Conservation (phyloP, 2,113 vertebrate genomes). For the crab-eating macaque (Macaca fascicularis) region DNA sequence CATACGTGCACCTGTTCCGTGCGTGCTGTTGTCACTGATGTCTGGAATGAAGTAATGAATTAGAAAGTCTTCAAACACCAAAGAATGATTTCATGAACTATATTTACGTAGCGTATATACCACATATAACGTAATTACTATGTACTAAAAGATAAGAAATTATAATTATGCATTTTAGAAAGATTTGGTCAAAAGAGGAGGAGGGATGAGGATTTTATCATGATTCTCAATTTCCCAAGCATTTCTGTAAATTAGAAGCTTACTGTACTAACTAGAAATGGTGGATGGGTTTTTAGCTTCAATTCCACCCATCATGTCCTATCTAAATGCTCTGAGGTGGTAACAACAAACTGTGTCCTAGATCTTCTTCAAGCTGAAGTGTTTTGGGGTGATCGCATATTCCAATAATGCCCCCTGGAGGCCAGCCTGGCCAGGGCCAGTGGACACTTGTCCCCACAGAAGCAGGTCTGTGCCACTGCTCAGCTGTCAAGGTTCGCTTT, state of each 20-base stretch:
- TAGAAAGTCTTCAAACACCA: neutral
- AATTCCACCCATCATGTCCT: neutral
- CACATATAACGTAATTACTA: neutral
- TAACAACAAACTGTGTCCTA: neutral
- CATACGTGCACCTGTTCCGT: fast-evolving
- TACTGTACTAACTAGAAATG: neutral
- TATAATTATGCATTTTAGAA: neutral
- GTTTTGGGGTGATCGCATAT: neutral
- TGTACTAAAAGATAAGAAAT: neutral
- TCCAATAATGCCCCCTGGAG: neutral
- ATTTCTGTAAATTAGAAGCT: neutral
- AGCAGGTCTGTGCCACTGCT: neutral
- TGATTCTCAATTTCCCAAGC: no score
- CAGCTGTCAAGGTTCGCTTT: fast-evolving
- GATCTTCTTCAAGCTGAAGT: neutral
- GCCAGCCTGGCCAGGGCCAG: neutral
- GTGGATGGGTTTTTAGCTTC: neutral
- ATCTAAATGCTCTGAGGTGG: neutral
- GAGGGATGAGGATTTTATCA: neutral
- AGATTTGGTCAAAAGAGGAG: neutral
- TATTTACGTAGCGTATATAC: neutral
- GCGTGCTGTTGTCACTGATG: neutral
- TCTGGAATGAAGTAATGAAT: no score
- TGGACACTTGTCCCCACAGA: neutral
- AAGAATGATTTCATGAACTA: neutral